These are phyloP conservation scores for Darevskia nairensis DNA, from an alignment of 2,797 vertebrate species.

Conservation along the genomic window DNA sequence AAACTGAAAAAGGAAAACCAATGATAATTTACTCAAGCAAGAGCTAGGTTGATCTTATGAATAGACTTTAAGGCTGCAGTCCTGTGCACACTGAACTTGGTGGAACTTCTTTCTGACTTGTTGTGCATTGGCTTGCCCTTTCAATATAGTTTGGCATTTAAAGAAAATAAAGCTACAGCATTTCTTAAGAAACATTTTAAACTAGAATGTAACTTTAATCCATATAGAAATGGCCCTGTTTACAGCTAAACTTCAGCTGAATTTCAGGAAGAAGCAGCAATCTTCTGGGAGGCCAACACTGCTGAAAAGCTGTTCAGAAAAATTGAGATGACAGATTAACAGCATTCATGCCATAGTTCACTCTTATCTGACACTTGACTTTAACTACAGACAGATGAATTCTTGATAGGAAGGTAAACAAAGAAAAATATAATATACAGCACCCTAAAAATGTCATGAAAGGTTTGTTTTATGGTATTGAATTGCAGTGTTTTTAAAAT, in stretches of 20 bases:
- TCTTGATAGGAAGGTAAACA: conserved; percentile 30
- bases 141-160: not conserved
- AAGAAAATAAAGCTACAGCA: conserved; percentile 15
- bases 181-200: conserved; percentile 9
- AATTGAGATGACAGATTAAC: conserved; percentile 47
- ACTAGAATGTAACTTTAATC: conserved; percentile 35
- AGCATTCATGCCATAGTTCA: conserved; percentile 25
- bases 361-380: conserved; percentile 23
- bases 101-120: not conserved
- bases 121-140: not conserved
- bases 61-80: not conserved
- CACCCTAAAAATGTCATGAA: conserved; percentile 24
- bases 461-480: conserved; percentile 27
- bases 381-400: conserved; percentile 9
- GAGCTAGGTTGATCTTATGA: not conserved
- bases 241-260: conserved; percentile 39
- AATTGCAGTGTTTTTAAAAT: conserved; percentile 17
- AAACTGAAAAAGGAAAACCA: not conserved
- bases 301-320: conserved; percentile 52
- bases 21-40: not conserved
- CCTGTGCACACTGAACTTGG: not conserved
- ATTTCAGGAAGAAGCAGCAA: conserved; percentile 33
- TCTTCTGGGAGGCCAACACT: conserved; percentile 35
- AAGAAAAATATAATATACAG: not conserved
- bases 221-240: conserved; percentile 35